These are phyloP conservation scores for Melikaiella ostensackeni DNA, from an alignment of 2,888 invertebrate genomes.

Conservation along the genomic window DNA sequence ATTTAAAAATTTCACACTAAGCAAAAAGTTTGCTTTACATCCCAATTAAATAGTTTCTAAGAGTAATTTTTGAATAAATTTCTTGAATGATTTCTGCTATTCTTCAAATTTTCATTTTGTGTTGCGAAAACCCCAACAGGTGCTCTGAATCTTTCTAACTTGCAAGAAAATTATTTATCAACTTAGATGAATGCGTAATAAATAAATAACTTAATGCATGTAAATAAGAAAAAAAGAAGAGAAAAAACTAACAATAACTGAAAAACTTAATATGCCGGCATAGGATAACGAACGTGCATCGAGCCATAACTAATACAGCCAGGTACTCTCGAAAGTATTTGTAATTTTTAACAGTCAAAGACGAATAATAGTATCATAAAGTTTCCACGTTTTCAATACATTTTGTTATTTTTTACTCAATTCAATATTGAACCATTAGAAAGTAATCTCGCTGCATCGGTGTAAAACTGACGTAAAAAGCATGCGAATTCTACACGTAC, in stretches of 20 bases:
- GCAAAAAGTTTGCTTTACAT: neutral
- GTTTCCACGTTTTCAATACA: neutral
- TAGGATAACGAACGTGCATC: constrained; percentile 72
- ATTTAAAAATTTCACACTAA: neutral
- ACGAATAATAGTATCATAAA: constrained; percentile 44
- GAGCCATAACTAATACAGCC: constrained; percentile 65
- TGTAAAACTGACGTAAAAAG: constrained; percentile 42
- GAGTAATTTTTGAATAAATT: neutral
- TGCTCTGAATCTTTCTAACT: constrained; percentile 61
- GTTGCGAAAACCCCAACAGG: constrained; percentile 68
- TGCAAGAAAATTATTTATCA: constrained; percentile 42
- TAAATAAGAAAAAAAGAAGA: constrained; percentile 55
- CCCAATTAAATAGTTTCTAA: neutral
- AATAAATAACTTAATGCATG: constrained; percentile 39
- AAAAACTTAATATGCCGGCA: constrained; percentile 75
- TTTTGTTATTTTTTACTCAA: constrained; percentile 42
- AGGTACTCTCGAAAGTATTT: constrained; percentile 51
- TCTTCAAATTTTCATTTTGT: neutral
- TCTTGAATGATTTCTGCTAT: neutral
- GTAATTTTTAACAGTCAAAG: constrained; percentile 44
- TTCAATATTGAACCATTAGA: constrained; percentile 43
- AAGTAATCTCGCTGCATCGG: constrained; percentile 37
- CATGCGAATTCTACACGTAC: constrained; percentile 44
- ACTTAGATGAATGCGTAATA: constrained; percentile 11
- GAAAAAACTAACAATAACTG: constrained; percentile 56